Base-by-base conservation (phyloP, 2,797 vertebrate species). In the Eutrigla gurnardus region DNA sequence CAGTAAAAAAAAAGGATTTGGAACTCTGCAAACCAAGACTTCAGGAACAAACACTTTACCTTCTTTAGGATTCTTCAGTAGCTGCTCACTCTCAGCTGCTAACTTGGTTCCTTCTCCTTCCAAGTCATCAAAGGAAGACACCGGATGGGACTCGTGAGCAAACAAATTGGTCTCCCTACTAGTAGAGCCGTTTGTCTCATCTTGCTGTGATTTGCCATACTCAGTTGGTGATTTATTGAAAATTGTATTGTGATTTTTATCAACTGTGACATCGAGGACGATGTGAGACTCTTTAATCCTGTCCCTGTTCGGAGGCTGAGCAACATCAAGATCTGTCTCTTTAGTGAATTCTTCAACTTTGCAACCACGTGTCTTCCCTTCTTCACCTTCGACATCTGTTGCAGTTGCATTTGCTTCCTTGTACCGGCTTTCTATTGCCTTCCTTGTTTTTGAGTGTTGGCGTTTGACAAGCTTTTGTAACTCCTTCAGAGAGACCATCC, bases 381-480 rank as follows among this genome's bases (percentile, higher is more conserved):
- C 14, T 37, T 75, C 14, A 7, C 39, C 36, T 40, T 43, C 25
- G 12, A 1, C 17, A 8, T 58, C 53, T 65, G 0, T n/a, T n/a
- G 3, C 14, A 46, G 32, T 7, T 69, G 74, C 37, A 4, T 36
- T 47, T 0, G 10, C 17, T 33, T 79, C 45, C 10, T 75, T 40
- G 5, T 75, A 43, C 32, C 69, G 36, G 6, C n/a, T 63, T 71
- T 81, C 60, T 17, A 55, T 70, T 14, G 25, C 68, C 14, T 68
- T 77, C 6, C 45, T 73, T 0, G 46, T 68, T 65, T 63, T 90
- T 5, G 59, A 52, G 39, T 83, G 75, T 25, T 70, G 63, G 1
- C 4, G 17, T 57, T 76, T 76, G 25, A 92, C 63, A 3, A 89
- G 62, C 3, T 88, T 74, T 25, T 90, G 45, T 33, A 90, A 73